Evolutionary conservation across 2,113 vertebrate species (phyloP).

Genomic region (Phrynosoma platyrhinos): DNA sequence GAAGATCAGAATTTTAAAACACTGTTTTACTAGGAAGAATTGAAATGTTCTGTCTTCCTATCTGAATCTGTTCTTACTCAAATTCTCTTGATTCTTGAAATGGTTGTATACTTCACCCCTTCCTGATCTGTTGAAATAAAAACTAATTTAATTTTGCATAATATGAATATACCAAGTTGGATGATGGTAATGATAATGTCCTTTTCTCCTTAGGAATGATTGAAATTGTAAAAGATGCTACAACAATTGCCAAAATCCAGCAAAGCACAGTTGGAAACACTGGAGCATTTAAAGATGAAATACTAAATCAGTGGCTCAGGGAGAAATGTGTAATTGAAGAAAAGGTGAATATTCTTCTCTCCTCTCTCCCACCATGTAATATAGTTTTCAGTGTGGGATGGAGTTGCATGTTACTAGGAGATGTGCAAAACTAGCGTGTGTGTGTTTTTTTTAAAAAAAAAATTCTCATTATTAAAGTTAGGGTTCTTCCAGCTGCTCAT

Average conservation of each 20-base stretch:
- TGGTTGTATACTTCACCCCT: not conserved
- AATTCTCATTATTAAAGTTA: not conserved
- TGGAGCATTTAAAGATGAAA: conserved; percentile 96
- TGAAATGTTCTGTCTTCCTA: not conserved
- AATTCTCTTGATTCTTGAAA: not conserved
- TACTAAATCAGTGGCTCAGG: conserved; percentile 94
- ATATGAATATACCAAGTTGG: not conserved
- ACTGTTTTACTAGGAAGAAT: not conserved
- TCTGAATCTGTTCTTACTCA: not conserved
- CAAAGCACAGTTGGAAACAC: conserved; percentile 98
- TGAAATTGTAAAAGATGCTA: conserved; percentile 96
- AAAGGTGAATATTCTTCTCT: conserved; percentile 80
- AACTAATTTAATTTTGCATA: not conserved
- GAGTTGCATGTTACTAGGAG: not conserved
- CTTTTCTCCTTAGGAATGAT: conserved; percentile 89
- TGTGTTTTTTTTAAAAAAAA: not conserved
- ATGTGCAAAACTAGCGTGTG: not conserved
- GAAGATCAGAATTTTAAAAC: conserved; percentile 5
- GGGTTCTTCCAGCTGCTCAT: not conserved
- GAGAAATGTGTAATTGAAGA: conserved; percentile 94
- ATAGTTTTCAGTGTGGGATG: not conserved
- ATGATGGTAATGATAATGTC: not conserved
- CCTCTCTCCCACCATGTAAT: not conserved
- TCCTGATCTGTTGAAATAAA: not conserved
- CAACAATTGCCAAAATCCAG: conserved; percentile 98